Evolutionary conservation across 2,797 vertebrate genomes (phyloP).

Genomic region (Xyrichtys novacula): DNA sequence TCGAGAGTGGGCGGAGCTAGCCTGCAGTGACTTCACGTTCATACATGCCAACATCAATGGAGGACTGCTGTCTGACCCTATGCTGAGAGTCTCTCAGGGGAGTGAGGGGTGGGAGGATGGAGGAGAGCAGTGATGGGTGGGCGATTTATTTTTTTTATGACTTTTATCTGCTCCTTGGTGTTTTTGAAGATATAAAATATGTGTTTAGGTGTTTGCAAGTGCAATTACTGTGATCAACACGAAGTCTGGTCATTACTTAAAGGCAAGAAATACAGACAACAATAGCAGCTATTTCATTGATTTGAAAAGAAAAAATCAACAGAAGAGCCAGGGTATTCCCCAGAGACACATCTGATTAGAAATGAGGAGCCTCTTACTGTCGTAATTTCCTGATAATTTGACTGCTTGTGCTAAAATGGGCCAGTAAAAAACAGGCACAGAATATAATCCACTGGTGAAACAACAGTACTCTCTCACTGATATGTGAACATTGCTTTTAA

Average conservation of each 20-base stretch:
- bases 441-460: not conserved
- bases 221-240: not conserved
- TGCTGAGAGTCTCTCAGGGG: constrained; percentile 43
- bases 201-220: constrained; percentile 4
- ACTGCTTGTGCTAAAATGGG: constrained; percentile 12
- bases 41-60: constrained; percentile 67
- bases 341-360: constrained; percentile 34
- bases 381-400: constrained; percentile 40
- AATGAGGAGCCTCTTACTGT: constrained; percentile 33
- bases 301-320: constrained; percentile 39
- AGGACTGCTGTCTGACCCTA: constrained; percentile 63
- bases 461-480: not conserved
- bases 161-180: constrained; percentile 22
- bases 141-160: not conserved
- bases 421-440: not conserved
- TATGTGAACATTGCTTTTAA: not conserved
- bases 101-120: constrained; percentile 34
- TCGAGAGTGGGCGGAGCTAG: constrained; percentile 59
- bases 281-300: constrained; percentile 22
- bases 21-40: constrained; percentile 63
- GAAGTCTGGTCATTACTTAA: not conserved
- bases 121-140: constrained; percentile 13
- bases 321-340: constrained; percentile 22
- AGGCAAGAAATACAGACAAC: constrained; percentile 7
- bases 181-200: constrained; percentile 3